phyloP scores from a whole-genome alignment of 2,888 invertebrate species.

The Calliopum simillimum region DNA sequence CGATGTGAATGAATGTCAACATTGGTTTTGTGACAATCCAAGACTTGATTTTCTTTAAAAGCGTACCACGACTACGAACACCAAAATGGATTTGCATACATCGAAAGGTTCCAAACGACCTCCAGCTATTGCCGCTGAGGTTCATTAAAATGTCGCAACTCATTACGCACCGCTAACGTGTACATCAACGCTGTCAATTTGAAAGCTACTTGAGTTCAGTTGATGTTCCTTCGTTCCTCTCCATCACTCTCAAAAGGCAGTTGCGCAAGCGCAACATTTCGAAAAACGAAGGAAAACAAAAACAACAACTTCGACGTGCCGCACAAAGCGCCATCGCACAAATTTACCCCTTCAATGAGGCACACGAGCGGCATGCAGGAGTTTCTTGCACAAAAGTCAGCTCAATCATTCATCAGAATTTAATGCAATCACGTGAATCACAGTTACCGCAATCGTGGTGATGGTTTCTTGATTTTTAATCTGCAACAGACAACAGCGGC shows the following conservation, averaged over 20 bases:
- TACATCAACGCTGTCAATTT: slow-evolving; percentile 28
- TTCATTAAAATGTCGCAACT: slow-evolving; percentile 46
- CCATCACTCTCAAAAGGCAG: neutral
- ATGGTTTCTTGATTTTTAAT: too few species aligned
- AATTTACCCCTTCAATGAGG: slow-evolving; percentile 40
- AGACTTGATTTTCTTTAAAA: neutral
- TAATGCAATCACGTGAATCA: neutral
- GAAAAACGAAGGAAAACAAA: neutral
- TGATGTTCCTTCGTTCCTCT: neutral
- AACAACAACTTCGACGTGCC: neutral
- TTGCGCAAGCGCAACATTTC: neutral
- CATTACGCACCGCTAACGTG: slow-evolving; percentile 36
- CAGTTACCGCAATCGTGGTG: neutral
- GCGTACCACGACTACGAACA: neutral
- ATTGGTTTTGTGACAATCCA: neutral
- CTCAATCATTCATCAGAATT: slow-evolving; percentile 21
- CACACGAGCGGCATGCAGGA: neutral
- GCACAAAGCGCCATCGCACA: slow-evolving; percentile 43
- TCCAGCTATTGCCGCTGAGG: neutral
- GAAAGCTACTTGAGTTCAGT: neutral
- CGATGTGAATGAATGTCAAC: slow-evolving; percentile 30
- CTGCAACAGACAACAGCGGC: too few species aligned
- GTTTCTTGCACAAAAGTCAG: too few species aligned
- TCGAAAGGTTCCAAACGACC: neutral
- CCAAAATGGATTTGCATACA: slow-evolving; percentile 15